These are phyloP conservation scores for Sebastes fasciatus DNA, from an alignment of 2,113 vertebrate species.

Conservation along the genomic window DNA sequence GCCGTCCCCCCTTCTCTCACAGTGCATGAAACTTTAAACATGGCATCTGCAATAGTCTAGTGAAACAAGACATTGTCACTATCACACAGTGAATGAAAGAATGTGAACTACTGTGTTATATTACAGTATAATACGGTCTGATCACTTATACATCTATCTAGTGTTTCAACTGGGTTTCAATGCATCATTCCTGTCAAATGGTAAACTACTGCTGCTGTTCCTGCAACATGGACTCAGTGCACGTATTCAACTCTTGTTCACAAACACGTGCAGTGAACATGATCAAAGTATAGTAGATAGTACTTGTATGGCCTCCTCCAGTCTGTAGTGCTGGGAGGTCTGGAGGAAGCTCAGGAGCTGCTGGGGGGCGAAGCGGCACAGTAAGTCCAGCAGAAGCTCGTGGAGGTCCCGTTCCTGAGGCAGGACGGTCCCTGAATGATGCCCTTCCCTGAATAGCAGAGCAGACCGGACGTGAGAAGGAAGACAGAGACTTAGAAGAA, in stretches of 20 bases:
- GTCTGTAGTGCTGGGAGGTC: conserved; percentile 90
- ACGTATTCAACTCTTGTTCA: not conserved
- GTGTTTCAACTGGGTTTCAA: not conserved
- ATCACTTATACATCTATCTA: not conserved
- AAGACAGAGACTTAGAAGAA: not conserved
- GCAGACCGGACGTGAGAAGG: not conserved
- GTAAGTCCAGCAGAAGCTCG: conserved; percentile 89
- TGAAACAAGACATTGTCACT: not conserved
- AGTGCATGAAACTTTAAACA: no score
- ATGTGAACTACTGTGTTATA: not conserved
- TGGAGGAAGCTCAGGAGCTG: conserved; percentile 88
- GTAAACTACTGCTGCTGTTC: not conserved
- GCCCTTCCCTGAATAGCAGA: conserved; percentile 86
- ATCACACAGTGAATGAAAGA: not conserved
- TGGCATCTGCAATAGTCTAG: not conserved
- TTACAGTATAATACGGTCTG: not conserved
- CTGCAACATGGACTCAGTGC: not conserved
- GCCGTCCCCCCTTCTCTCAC: not conserved
- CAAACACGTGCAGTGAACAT: not conserved
- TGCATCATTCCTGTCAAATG: not conserved
- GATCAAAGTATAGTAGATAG: not conserved
- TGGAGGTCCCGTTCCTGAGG: conserved; percentile 85
- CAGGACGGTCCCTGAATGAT: conserved; percentile 78
- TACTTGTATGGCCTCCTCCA: conserved; percentile 94
- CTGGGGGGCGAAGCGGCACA: conserved; percentile 89